phyloP scores from a whole-genome alignment of 2,888 invertebrate genomes.

The Apotomis betuletana region DNA sequence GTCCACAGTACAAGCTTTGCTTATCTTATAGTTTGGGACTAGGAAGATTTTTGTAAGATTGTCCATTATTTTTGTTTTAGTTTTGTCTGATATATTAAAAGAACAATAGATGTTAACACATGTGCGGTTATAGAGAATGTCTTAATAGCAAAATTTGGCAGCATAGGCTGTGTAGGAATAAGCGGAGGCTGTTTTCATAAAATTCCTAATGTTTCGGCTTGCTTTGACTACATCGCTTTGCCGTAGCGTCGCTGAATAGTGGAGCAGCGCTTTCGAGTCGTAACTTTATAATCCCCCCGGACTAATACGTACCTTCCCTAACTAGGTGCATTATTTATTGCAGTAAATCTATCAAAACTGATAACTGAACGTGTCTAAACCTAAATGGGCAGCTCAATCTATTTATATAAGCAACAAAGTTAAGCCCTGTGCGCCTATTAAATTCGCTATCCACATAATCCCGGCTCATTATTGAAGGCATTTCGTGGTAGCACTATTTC shows the following conservation, averaged over 20 bases:
- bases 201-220: background rate
- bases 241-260: constrained; percentile 13
- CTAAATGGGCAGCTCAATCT: constrained; percentile 32
- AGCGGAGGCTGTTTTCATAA: too few species aligned
- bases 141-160: too few species aligned
- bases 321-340: constrained; percentile 41
- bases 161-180: too few species aligned
- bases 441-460: constrained; percentile 58
- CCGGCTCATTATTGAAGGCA: constrained; percentile 62
- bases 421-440: constrained; percentile 51
- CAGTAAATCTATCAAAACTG: constrained; percentile 40
- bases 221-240: background rate
- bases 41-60: too few species aligned
- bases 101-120: too few species aligned
- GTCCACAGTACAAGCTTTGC: too few species aligned
- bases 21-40: too few species aligned
- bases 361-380: constrained; percentile 37
- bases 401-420: constrained; percentile 44
- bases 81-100: too few species aligned
- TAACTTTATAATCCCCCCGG: constrained; percentile 36
- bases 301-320: constrained; percentile 39
- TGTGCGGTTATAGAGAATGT: too few species aligned
- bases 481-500: constrained; percentile 32
- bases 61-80: too few species aligned
- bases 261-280: constrained; percentile 2